Conservation (phyloP, 2,888 invertebrate species). For the Leptopterna dolabrata region DNA sequence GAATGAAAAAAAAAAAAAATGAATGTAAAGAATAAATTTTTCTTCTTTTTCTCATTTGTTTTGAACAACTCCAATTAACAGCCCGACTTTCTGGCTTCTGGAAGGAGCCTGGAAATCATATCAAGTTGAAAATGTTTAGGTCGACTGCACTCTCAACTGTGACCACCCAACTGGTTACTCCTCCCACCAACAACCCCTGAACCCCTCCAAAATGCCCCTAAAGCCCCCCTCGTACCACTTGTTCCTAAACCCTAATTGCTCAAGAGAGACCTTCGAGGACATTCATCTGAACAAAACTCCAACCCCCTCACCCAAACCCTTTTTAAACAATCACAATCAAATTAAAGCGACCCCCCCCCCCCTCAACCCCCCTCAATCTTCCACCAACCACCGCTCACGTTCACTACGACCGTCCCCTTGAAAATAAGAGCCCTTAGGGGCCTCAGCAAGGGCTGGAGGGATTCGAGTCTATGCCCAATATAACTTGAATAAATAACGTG, state of each 20-base stretch:
- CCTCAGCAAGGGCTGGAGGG: not conserved
- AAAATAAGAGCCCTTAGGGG: slow-evolving; percentile 50
- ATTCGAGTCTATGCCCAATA: slow-evolving; percentile 6
- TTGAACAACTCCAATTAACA: slow-evolving; percentile 13
- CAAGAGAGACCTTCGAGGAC: slow-evolving; percentile 47
- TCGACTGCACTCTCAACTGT: not conserved
- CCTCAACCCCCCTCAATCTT: too few species aligned
- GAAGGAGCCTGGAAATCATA: not conserved
- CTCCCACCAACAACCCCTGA: not conserved
- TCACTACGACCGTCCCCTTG: not conserved
- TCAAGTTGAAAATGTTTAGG: slow-evolving; percentile 14
- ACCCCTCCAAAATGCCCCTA: not conserved
- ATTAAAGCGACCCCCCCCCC: slow-evolving; percentile 28
- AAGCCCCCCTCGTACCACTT: not conserved
- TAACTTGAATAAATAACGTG: slow-evolving; percentile 45
- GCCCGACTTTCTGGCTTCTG: not conserved
- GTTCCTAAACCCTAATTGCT: slow-evolving; percentile 45
- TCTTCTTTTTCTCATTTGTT: not conserved
- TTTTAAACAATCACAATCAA: slow-evolving; percentile 52
- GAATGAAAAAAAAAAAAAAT: not conserved
- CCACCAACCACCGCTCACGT: not conserved
- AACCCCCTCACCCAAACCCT: not conserved
- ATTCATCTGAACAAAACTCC: slow-evolving; percentile 47
- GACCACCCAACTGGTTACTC: not conserved
- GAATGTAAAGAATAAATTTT: not conserved